These are phyloP conservation scores for Xerus inauris DNA, from an alignment of 2,113 vertebrate genomes.

Conservation along the genomic window DNA sequence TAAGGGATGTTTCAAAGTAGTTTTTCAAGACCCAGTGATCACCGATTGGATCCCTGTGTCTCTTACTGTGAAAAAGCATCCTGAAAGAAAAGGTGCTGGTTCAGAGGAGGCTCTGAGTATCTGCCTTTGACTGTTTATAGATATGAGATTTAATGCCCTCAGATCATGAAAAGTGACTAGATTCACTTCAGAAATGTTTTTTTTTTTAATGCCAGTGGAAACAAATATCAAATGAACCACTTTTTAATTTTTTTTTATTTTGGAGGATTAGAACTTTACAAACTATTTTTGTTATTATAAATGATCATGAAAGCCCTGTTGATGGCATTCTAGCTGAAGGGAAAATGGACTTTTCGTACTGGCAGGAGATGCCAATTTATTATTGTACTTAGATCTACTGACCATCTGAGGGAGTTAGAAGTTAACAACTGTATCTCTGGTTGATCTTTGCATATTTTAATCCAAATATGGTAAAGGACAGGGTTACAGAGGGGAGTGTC, in stretches of 20 bases:
- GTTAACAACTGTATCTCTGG: constrained; percentile 77
- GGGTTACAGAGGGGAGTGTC: constrained; percentile 79
- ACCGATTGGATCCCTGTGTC: not conserved
- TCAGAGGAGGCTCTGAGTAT: not conserved
- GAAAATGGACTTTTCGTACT: constrained; percentile 7
- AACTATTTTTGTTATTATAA: not conserved
- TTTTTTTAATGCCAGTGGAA: not conserved
- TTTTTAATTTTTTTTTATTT: not conserved
- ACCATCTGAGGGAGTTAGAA: constrained; percentile 81
- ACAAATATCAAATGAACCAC: constrained; percentile 20
- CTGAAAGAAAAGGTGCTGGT: not conserved
- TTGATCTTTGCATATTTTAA: constrained; percentile 80
- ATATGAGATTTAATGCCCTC: not conserved
- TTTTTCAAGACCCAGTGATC: not conserved
- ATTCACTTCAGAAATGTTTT: constrained; percentile 49
- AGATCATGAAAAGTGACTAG: not conserved
- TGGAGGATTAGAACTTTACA: not conserved
- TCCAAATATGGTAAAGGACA: constrained; percentile 85
- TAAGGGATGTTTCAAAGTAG: constrained; percentile 45
- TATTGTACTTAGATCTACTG: constrained; percentile 65
- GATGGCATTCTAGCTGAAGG: constrained; percentile 20
- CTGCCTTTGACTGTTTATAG: not conserved
- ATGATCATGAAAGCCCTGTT: not conserved
- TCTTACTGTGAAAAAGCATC: not conserved
- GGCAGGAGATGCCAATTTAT: not conserved